These are phyloP conservation scores for Tachyglossus aculeatus DNA, from an alignment of 2,797 vertebrate species.

Conservation along the genomic window DNA sequence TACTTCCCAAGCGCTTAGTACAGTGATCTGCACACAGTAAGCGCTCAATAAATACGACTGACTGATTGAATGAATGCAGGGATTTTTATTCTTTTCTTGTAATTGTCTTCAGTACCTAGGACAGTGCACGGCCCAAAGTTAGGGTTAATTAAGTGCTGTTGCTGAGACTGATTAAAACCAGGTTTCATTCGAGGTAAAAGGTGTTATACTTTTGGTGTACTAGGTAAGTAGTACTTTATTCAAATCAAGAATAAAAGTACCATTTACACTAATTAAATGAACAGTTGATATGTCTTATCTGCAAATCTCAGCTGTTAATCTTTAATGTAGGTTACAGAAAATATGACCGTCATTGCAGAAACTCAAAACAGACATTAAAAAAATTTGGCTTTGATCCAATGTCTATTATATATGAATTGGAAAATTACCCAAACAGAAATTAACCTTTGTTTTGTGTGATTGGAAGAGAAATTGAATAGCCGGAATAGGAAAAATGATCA, in stretches of 20 bases:
- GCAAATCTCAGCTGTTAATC: conserved; percentile 13
- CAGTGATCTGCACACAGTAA: too few species aligned
- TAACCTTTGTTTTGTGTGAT: neutral
- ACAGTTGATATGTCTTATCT: conserved; percentile 25
- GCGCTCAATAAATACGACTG: too few species aligned
- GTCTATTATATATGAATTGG: neutral
- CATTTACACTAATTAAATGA: conserved; percentile 14
- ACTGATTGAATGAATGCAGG: too few species aligned
- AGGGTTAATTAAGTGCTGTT: too few species aligned
- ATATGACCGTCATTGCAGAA: conserved; percentile 22
- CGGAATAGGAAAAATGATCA: too few species aligned
- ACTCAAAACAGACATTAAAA: neutral
- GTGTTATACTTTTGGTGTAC: neutral
- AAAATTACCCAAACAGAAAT: neutral
- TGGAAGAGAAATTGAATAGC: neutral
- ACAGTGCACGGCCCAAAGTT: too few species aligned
- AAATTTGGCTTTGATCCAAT: neutral
- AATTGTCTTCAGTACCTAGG: too few species aligned
- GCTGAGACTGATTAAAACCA: too few species aligned
- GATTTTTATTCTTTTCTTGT: too few species aligned
- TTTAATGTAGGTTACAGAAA: conserved; percentile 21
- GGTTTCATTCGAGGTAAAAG: neutral
- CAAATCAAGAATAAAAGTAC: conserved; percentile 8
- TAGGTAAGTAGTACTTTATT: neutral
- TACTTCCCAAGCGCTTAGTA: too few species aligned